Base-by-base conservation (phyloP, 2,113 vertebrate genomes). In the Spheniscus mendiculus region DNA sequence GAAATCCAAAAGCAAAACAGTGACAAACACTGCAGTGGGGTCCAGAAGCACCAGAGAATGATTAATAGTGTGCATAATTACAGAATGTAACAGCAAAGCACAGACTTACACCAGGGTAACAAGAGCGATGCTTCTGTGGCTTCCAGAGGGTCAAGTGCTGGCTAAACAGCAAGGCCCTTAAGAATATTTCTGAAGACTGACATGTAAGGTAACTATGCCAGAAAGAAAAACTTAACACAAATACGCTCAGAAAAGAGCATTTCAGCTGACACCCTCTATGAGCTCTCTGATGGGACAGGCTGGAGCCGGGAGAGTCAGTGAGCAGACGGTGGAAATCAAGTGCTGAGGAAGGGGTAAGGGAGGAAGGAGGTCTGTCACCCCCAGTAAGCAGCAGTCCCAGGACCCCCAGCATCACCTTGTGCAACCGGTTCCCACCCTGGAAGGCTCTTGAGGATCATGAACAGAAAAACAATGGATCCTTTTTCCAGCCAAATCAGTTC, bases 231-330 rank as follows among this genome's bases (percentile, higher is more conserved):
- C 9, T 6, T 2, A 15, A 27, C n/a, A 50, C 22, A 29, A 53
- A 53, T 13, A 42, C 0, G 3, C 56, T 55, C 49, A n/a, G 45
- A 40, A 52, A 47, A 50, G 34, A 44, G 15, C 0, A 1, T 55
- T 59, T 80, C 38, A 5, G 11, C 0, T 11, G 40, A 47, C 29
- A 52, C 11, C 21, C 27, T 26, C 32, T 42, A 3, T 0, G 1
- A 62, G 32, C 5, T 59, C 38, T 19, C 25, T 7, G 23, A 29
- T 2, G 12, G 36, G 21, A 4, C 58, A 59, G 25, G 59, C 3
- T 32, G 42, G 50, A 47, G 59, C 4, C 6, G 14, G 20, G 8
- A 16, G 8, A 3, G 5, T 16, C 62, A 52, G 38, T 1, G 17
- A 62, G 61, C 27, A 50, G 55, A 30, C 0, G 0, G 49, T 40